phyloP scores from a whole-genome alignment of 2,888 invertebrate genomes.

The Drosophila crucigera region DNA sequence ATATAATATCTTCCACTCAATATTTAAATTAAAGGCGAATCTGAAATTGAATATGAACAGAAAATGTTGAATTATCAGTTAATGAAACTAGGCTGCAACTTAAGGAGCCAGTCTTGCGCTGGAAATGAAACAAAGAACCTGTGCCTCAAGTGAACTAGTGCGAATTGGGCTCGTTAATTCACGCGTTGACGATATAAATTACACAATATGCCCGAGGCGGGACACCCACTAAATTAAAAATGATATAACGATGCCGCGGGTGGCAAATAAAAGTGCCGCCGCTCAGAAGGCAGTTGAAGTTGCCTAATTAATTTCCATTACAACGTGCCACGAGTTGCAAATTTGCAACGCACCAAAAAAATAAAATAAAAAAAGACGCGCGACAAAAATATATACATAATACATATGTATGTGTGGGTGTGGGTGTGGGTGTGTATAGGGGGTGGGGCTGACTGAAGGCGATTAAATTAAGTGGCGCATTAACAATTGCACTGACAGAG shows the following conservation, averaged over 20 bases:
- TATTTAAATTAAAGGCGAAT: not conserved
- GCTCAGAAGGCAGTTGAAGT: constrained; percentile 56
- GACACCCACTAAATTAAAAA: constrained; percentile 82
- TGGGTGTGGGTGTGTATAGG: not conserved
- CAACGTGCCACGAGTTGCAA: constrained; percentile 78
- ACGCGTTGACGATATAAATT: constrained; percentile 69
- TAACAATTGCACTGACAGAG: constrained; percentile 67
- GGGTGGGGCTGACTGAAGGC: constrained; percentile 21
- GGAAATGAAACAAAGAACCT: constrained; percentile 2
- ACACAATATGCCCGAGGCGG: constrained; percentile 60
- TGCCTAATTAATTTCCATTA: constrained; percentile 82
- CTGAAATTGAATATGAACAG: not conserved
- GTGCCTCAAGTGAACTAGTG: constrained; percentile 10
- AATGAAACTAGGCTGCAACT: not conserved
- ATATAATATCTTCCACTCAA: not conserved
- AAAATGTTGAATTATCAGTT: not conserved
- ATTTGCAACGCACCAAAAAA: constrained; percentile 56
- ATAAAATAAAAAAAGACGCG: constrained; percentile 23
- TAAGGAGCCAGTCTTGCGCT: not conserved
- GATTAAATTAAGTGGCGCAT: constrained; percentile 75
- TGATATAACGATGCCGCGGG: constrained; percentile 71
- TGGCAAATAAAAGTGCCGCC: constrained; percentile 47
- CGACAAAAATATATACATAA: constrained; percentile 28
- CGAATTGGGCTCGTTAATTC: constrained; percentile 72
- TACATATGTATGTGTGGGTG: not conserved